Base-by-base conservation (phyloP, 2,888 invertebrate species). In the Rhimphoctona megacephalus region DNA sequence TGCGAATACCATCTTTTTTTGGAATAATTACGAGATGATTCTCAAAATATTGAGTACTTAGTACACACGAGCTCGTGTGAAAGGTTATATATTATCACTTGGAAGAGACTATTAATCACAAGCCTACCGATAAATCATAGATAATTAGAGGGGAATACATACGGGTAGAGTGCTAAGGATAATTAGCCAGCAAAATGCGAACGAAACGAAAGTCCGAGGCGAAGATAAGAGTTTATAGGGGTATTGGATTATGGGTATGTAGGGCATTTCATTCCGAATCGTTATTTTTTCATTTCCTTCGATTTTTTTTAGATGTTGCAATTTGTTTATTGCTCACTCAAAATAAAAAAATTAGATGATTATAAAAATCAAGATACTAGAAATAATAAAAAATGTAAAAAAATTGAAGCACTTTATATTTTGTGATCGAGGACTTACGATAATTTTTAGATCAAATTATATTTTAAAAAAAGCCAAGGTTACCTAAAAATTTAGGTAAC, bases 91-190 rank as follows among this genome's bases (percentile, higher is more conserved):
- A 67, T 78, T 81, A 81, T 85, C 85, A 57, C 66, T 57, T 52
- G 73, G 57, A 57, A 78, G 73, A 67, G 67, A 78, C 77, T 73
- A 85, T 81, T 85, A 73, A 85, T 81, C 57, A 49, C 39, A 61
- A 57, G 67, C 52, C 66, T 77, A 78, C 49, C 81, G 67, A 81
- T 81, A 81, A 85, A 81, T 81, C 85, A 74, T 81, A 73, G 85
- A 81, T 85, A 81, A 85, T 85, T 77, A 72, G 73, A 57, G 67
- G 77, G 67, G 67, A 33, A 74, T 69, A 70, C 84, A 74, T 74
- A 74, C 73, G 73, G 73, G 57, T 74, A 57, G 57, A 36, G 78
- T 25, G 81, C 36, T 22, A 43, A 39, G 49, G 81, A 57, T 85
- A 85, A 85, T 85, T 78, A 81, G 67, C 67, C 39, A 17, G 54